These are phyloP conservation scores for Drosophila mercatorum DNA, from an alignment of 2,888 invertebrate species.

Conservation along the genomic window DNA sequence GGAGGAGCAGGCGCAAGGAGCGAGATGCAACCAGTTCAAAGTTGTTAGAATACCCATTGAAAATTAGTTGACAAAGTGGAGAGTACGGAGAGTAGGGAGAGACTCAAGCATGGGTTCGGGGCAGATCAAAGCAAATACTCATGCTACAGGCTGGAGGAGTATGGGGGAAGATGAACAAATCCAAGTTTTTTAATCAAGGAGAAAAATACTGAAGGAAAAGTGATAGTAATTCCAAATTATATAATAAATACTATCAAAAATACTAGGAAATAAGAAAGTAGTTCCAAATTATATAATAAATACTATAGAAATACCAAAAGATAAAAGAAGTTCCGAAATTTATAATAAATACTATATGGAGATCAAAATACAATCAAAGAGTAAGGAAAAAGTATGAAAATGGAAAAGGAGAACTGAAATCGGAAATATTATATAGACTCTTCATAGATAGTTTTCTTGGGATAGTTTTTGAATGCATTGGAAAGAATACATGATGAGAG, in stretches of 20 bases:
- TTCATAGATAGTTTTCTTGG: too few species aligned
- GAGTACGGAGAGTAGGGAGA: background rate
- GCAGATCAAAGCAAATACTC: slow-evolving; percentile 6
- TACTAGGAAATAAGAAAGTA: background rate
- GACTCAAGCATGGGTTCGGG: background rate
- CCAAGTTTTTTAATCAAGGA: background rate
- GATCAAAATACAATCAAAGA: too few species aligned
- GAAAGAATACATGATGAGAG: too few species aligned
- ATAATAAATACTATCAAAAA: background rate
- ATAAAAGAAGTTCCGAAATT: background rate
- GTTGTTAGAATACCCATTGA: slow-evolving; percentile 46
- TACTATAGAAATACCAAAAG: too few species aligned
- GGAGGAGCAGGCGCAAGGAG: slow-evolving; percentile 23
- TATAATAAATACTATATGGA: too few species aligned
- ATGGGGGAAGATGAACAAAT: background rate
- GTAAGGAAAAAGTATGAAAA: too few species aligned
- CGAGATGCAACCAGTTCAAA: slow-evolving; percentile 49
- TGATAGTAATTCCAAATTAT: background rate
- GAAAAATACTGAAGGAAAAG: background rate
- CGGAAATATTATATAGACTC: too few species aligned
- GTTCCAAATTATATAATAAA: too few species aligned
- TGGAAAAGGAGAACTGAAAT: too few species aligned
- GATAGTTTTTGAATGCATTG: too few species aligned
- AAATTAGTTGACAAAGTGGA: slow-evolving; percentile 31
- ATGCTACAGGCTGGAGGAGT: slow-evolving; percentile 2